A percentile compares a stretch with the other conserved stretches of the same genome.
These are phyloP conservation scores for Verasper variegatus DNA, from an alignment of 2,113 vertebrate genomes.

Conservation along the genomic window DNA sequence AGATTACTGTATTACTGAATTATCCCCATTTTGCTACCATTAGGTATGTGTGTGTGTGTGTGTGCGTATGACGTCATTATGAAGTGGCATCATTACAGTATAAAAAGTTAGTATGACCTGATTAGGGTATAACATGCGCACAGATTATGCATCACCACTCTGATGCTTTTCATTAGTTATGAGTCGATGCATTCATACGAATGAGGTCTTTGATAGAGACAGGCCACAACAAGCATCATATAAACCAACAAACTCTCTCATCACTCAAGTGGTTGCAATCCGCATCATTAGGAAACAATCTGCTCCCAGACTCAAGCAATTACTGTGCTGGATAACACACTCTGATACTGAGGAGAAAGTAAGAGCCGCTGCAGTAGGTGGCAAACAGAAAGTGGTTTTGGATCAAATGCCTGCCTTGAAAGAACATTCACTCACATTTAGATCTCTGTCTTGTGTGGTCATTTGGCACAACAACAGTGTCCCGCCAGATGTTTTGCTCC, in stretches of 20 bases:
- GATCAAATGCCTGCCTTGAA: not conserved
- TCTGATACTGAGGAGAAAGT: not conserved
- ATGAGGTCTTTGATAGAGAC: not conserved
- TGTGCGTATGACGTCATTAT: too few species aligned
- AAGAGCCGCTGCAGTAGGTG: not conserved
- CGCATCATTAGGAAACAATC: constrained; percentile 9
- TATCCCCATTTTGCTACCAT: too few species aligned
- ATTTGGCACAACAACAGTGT: not conserved
- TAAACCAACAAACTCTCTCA: not conserved
- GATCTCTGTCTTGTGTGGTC: not conserved
- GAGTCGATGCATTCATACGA: not conserved
- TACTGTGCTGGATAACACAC: not conserved
- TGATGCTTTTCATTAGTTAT: not conserved
- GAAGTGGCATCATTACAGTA: too few species aligned
- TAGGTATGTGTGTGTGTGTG: too few species aligned
- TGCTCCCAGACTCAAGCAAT: constrained; percentile 11
- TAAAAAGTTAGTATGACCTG: too few species aligned
- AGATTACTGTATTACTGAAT: not conserved
- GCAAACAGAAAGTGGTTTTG: not conserved
- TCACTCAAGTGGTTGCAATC: constrained; percentile 1
- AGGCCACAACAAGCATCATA: not conserved
- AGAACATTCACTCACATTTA: not conserved
- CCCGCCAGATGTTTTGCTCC: not conserved
- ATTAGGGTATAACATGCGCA: too few species aligned
- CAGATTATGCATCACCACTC: too few species aligned